These are phyloP conservation scores for Homarus gammarus DNA, from an alignment of 2,888 invertebrate genomes.

Conservation along the genomic window DNA sequence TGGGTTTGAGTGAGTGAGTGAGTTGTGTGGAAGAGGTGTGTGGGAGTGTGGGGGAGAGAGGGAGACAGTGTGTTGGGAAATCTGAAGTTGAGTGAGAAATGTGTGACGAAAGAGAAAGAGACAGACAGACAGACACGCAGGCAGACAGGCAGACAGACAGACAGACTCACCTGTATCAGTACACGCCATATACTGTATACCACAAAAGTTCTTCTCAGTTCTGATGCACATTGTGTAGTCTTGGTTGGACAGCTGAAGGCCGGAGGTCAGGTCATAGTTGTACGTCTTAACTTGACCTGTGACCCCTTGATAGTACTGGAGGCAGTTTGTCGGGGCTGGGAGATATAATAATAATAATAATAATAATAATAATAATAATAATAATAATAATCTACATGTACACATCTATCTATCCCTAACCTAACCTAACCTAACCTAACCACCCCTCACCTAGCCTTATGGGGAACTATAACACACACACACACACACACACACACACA, in stretches of 20 bases:
- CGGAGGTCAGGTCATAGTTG: conserved; percentile 88
- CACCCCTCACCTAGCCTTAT: too few relatives aligned
- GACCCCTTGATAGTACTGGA: conserved; percentile 89
- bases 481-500: too few relatives aligned
- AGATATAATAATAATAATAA: too few relatives aligned
- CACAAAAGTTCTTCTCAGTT: conserved; percentile 91
- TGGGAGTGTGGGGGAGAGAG: too few relatives aligned
- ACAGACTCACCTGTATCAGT: conserved; percentile 84
- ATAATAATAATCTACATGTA: too few relatives aligned
- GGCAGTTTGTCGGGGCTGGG: conserved; percentile 87
- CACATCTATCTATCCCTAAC: too few relatives aligned
- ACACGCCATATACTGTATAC: conserved; percentile 90
- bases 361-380: too few relatives aligned
- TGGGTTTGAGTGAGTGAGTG: conserved; percentile 7
- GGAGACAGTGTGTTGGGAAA: neutral
- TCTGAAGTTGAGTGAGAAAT: neutral
- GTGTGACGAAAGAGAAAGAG: neutral
- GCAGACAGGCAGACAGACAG: too few relatives aligned
- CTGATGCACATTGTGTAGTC: conserved; percentile 92
- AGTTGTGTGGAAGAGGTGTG: neutral
- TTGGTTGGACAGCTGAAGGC: conserved; percentile 91
- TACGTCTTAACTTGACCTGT: conserved; percentile 90
- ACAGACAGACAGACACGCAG: too few relatives aligned
- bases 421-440: too few relatives aligned
- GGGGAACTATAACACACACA: too few relatives aligned